Base-by-base conservation (phyloP, 2,888 invertebrate species). In the Ypsolopha scabrella region DNA sequence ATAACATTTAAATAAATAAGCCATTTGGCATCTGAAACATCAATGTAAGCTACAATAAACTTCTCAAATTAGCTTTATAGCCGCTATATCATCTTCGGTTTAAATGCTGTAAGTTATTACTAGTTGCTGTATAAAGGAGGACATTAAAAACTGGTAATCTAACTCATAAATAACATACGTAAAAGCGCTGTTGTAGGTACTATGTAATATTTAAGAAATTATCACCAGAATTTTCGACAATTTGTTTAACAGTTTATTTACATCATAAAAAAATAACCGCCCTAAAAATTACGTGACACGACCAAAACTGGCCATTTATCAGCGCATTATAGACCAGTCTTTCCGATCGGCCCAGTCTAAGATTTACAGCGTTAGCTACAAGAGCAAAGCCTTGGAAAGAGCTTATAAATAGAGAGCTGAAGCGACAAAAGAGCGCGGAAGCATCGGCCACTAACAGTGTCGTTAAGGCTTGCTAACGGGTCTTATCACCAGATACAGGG, bases 361-460 rank as follows among this genome's bases (percentile, higher is more conserved):
- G 36, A 47, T 47, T 47, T 47, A 47, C 37, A 11, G 35, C 37
- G 13, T 47, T 8, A 36, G 14, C 43, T 14, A 24, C 9, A 24
- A 14, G 43, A 24, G 43, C 43, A 24, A 36, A 13, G 47, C 47
- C 47, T 47, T 47, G 36, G 47, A 47, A 47, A 47, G 37, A 13
- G 14, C 24, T 43, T 36, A 11, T 37, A 11, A 24, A 10, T 33
- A 13, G 39, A 33, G 39, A 41, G 39, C 41, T 39, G 41, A 8
- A 36, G 8, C 49, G 50, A 80, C 80, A 80, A 80, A 24, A 72
- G 69, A 65, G 65, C 60, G 65, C 74, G 80, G 81, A 80, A 78
- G 81, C 74, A 72, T 72, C 75, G 78, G 78, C 75, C 67, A 72
- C 73, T 82, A 81, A 81, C 79, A 77, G 79, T 74, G 74, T 77